Evolutionary conservation across 2,113 vertebrate species (phyloP), one percentile per base, ranked within the genome.

Genomic region (Orientallactaga bullata): DNA sequence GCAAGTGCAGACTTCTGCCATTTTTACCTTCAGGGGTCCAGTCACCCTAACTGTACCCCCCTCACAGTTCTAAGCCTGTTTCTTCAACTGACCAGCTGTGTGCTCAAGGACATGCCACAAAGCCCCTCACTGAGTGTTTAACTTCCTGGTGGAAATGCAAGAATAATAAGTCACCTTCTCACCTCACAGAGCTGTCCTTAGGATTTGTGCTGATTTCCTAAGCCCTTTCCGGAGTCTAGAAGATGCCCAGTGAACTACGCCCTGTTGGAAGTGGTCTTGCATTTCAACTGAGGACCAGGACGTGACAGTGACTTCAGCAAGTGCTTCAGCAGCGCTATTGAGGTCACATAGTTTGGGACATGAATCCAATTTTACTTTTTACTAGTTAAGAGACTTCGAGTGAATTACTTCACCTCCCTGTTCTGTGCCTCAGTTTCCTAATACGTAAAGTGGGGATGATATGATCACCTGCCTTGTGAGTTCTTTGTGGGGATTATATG

Each of bases 211-310:
- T 26, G 4, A 51, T 18, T 55, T 42, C 23, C 17, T 2, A 3
- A 2, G 58, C n/a, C 3, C 0, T 35, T n/a, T 42, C 66, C 20
- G 32, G n/a, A 51, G 18, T 18, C 0, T 0, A 71, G 17, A 8
- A 42, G 51, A 32, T 21, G 2, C 21, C n/a, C 47, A 28, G 16
- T 12, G 30, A 68, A 37, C 20, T 0, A 7, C 76, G 63, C 20
- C 66, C 10, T 28, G 28, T 3, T 7, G 9, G 28, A 55, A 55
- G 9, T n/a, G 35, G 4, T 72, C 20, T 10, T 61, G 72, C 35
- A 60, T 17, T 7, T 26, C 8, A 90, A 11, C 12, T 55, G 55
- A 55, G 28, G n/a, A 10, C 24, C 47, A n/a, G 24, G 1, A 8
- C 5, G 85, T 1, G 18, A 11, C 11, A 47, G 8, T 4, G 9